These are phyloP conservation scores for Rhyacophila evoluta DNA, from an alignment of 2,888 invertebrate genomes.

Conservation along the genomic window DNA sequence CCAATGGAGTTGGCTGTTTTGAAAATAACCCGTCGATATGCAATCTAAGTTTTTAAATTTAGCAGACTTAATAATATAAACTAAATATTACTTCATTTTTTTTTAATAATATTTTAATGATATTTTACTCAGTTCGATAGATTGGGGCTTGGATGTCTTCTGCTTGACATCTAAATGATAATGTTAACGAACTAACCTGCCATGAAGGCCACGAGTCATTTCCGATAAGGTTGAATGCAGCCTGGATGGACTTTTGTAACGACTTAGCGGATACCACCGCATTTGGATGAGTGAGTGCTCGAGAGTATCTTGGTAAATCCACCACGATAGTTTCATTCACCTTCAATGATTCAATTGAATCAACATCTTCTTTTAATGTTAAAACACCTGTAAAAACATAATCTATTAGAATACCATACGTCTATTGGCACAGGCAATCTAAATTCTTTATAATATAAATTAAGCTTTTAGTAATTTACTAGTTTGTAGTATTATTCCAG, in stretches of 20 bases:
- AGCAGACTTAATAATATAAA: too few relatives aligned
- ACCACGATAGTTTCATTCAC: constrained; percentile 60
- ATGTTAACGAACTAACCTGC: constrained; percentile 55
- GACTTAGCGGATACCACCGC: constrained; percentile 54
- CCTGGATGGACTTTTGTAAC: constrained; percentile 57
- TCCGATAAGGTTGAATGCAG: constrained; percentile 56
- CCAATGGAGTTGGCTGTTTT: too few relatives aligned
- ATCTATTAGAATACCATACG: too few relatives aligned
- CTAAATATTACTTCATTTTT: too few relatives aligned
- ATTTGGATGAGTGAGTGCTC: constrained; percentile 8
- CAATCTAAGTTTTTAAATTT: too few relatives aligned
- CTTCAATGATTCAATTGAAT: constrained; percentile 59
- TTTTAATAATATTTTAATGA: too few relatives aligned
- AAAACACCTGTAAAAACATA: constrained; percentile 56
- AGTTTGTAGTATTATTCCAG: too few relatives aligned
- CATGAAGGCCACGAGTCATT: constrained; percentile 61
- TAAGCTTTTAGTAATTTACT: too few relatives aligned
- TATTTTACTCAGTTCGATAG: too few relatives aligned
- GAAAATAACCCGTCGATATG: too few relatives aligned
- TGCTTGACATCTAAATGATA: constrained; percentile 5
- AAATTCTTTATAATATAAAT: too few relatives aligned
- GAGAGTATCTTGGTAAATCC: constrained; percentile 61
- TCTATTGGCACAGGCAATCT: too few relatives aligned
- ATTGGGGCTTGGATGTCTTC: background rate
- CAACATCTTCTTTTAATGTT: constrained; percentile 57